Base-by-base conservation (phyloP, 1,140 invertebrate genomes). In the Scaptomyza montana region DNA sequence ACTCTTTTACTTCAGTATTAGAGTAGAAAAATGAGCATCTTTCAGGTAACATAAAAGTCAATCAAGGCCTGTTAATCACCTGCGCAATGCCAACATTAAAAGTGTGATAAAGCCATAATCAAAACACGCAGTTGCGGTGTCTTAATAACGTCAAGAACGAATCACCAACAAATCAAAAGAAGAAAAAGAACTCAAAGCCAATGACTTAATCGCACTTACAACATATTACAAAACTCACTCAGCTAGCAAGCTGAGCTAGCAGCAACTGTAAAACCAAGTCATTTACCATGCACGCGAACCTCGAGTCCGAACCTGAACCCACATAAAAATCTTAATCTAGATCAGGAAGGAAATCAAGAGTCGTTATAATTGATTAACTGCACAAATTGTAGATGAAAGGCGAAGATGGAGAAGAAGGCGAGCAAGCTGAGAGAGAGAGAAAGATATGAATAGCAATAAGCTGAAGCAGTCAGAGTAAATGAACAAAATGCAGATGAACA, bases 321-420 rank as follows among this genome's bases (percentile, higher is more conserved):
- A 74, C 66, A 69, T 81, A 68, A 72, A 86, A 78, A 85, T 91
- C 80, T 89, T 85, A 73, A 91, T 91, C 79, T 89, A 90, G 90
- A 91, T 91, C 90, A 90, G 90, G 90, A 91, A 91, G 90, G 86
- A 91, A 91, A 91, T 91, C 90, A 91, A 91, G 86, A 91, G 90
- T 91, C 90, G 90, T 91, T 91, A 91, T 91, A 91, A 91, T 91
- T 91, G 90, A 91, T 91, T 91, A 91, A 91, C 90, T 91, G 77
- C 90, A 84, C 77, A 80, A 43, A 43, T 41, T n/a, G 28, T 45
- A n/a, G 46, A 21, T 16, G n/a, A 28, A 49, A 10, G 36, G n/a
- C 7, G 12, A n/a, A 43, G 12, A 43, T 5, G 55, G 4, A 10
- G n/a, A 16, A 4, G 49, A 19, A 13, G 19, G 21, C 47, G 61